Conservation (phyloP, 2,797 vertebrate genomes). For the Carduelis carduelis region DNA sequence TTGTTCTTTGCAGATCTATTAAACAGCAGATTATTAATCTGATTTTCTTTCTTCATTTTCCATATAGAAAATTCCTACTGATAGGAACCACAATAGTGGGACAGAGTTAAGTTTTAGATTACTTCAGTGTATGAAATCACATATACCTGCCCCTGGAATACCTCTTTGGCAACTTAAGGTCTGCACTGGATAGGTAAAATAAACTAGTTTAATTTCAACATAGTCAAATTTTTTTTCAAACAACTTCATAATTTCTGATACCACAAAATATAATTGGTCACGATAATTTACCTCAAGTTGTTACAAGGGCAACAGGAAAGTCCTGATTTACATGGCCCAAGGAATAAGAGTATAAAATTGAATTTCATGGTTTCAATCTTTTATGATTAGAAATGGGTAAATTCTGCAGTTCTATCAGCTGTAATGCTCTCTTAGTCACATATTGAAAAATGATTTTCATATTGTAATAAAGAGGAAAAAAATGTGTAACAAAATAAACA, state of each 20-base stretch:
- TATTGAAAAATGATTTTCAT: not conserved
- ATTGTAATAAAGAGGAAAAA: not conserved
- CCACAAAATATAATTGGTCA: not conserved
- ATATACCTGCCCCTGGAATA: not conserved
- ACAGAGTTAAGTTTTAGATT: not conserved
- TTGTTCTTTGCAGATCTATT: not conserved
- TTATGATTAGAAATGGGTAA: not conserved
- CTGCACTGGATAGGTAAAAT: not conserved
- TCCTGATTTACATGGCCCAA: not conserved
- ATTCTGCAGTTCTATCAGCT: not conserved
- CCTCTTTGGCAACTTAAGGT: not conserved
- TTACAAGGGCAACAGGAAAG: not conserved
- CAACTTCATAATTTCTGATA: not conserved
- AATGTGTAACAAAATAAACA: not conserved
- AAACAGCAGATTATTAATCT: not conserved
- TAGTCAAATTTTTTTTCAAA: not conserved
- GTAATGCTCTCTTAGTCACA: not conserved
- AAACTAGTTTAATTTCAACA: not conserved
- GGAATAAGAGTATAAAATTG: not conserved
- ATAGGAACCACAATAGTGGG: not conserved
- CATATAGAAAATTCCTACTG: not conserved
- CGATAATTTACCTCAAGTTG: not conserved
- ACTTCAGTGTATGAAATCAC: not conserved
- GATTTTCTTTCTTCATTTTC: not conserved
- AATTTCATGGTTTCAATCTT: not conserved